Percentiles rank a stretch among this genome's conserved stretches.
These are phyloP conservation scores for Drosophila nigromelanica DNA, from an alignment of 1,140 invertebrate genomes.

Conservation along the genomic window DNA sequence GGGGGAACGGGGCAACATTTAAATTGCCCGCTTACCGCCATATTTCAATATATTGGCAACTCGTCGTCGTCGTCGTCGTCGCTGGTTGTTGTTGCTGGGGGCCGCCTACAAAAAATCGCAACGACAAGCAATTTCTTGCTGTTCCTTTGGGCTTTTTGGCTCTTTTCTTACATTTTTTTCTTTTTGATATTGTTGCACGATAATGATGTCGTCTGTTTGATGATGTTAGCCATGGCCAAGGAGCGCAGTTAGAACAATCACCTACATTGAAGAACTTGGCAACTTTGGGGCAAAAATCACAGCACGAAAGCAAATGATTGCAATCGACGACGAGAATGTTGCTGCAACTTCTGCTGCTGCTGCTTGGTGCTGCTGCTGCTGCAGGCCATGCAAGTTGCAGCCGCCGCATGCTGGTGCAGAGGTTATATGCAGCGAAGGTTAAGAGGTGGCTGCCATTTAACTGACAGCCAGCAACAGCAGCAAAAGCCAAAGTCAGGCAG, in stretches of 20 bases:
- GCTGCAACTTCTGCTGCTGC: slow-evolving; percentile 13
- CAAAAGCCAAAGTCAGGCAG: slow-evolving; percentile 20
- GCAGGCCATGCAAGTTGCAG: slow-evolving; percentile 31
- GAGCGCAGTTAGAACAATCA: slow-evolving; percentile 58
- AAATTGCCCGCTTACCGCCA: slow-evolving; percentile 81
- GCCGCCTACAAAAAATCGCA: slow-evolving; percentile 66
- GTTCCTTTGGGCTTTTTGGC: slow-evolving; percentile 41
- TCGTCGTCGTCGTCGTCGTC: slow-evolving; percentile 15
- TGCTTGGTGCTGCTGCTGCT: slow-evolving; percentile 17
- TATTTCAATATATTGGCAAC: slow-evolving; percentile 78
- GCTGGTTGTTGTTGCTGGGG: slow-evolving; percentile 33
- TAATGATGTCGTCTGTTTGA: slow-evolving; percentile 81
- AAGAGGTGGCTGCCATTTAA: slow-evolving; percentile 80
- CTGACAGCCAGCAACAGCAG: slow-evolving; percentile 66
- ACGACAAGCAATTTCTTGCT: slow-evolving; percentile 68
- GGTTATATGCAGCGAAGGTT: slow-evolving; percentile 77
- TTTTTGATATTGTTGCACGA: slow-evolving; percentile 75
- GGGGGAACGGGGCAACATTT: slow-evolving; percentile 57
- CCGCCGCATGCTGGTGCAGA: slow-evolving; percentile 61
- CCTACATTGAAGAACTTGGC: slow-evolving; percentile 62
- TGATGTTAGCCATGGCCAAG: slow-evolving; percentile 62
- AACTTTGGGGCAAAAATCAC: slow-evolving; percentile 71
- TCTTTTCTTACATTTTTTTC: slow-evolving; percentile 26
- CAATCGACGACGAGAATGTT: slow-evolving; percentile 61
- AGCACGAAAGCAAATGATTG: slow-evolving; percentile 80